Conservation (phyloP, 2,797 vertebrate species). For the Rhinella marina region DNA sequence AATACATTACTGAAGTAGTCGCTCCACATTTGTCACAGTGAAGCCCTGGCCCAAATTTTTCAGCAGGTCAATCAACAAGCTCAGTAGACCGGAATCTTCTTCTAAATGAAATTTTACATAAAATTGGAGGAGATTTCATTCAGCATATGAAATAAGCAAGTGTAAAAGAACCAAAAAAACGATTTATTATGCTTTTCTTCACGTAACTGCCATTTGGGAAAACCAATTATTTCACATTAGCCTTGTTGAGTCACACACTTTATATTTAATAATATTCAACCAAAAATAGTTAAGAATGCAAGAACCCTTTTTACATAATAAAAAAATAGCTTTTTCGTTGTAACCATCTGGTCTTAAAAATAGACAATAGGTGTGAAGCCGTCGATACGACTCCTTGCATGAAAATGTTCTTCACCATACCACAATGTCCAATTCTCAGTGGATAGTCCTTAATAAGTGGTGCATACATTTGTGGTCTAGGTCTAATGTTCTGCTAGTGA, state of each 20-base stretch:
- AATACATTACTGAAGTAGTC: no score
- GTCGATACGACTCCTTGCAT: slow-evolving; percentile 64
- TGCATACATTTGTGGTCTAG: slow-evolving; percentile 34
- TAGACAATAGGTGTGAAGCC: slow-evolving; percentile 69
- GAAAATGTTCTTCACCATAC: slow-evolving; percentile 56
- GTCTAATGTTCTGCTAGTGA: slow-evolving; percentile 72
- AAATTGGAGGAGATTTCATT: background rate
- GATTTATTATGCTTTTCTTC: slow-evolving; percentile 40
- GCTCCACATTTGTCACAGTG: no score
- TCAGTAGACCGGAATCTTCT: background rate
- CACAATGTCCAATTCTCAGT: slow-evolving; percentile 9
- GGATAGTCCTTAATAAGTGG: slow-evolving; percentile 31
- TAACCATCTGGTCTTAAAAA: slow-evolving; percentile 73
- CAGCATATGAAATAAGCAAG: background rate
- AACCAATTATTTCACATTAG: slow-evolving; percentile 51
- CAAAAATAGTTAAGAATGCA: slow-evolving; percentile 71
- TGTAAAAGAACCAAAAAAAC: slow-evolving; percentile 59
- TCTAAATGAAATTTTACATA: background rate
- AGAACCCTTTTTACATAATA: slow-evolving; percentile 68
- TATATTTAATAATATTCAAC: slow-evolving; percentile 68
- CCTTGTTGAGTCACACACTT: slow-evolving; percentile 64
- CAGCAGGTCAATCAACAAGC: background rate
- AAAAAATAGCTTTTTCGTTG: slow-evolving; percentile 69
- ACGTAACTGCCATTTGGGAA: slow-evolving; percentile 14
- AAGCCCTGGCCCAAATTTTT: background rate